These are phyloP conservation scores for Elymnias hypermnestra DNA, from an alignment of 1,140 invertebrate genomes.

Conservation along the genomic window DNA sequence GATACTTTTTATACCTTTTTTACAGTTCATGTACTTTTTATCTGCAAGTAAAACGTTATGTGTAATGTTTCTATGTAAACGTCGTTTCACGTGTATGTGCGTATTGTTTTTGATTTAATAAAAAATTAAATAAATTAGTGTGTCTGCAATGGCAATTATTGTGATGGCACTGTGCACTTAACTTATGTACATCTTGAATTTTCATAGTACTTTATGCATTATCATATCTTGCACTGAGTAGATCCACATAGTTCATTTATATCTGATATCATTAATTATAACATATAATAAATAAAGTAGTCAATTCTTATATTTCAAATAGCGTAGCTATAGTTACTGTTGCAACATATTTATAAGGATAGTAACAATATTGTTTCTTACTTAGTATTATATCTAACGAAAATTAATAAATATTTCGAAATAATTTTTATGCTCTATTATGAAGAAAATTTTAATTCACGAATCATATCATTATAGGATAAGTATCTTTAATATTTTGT, in stretches of 20 bases:
- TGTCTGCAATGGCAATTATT: constrained; percentile 36
- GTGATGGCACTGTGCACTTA: constrained; percentile 64
- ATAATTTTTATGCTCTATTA: constrained; percentile 5
- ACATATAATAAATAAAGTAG: constrained; percentile 33
- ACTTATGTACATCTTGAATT: constrained; percentile 14
- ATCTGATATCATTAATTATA: constrained; percentile 9
- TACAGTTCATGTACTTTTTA: no score
- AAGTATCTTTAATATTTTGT: constrained; percentile 22
- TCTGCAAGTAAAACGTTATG: no score
- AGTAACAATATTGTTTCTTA: background rate
- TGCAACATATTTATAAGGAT: background rate
- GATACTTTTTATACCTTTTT: no score
- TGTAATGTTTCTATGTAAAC: no score
- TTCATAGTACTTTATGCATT: constrained; percentile 11
- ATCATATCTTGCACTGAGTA: constrained; percentile 15
- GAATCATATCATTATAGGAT: constrained; percentile 54
- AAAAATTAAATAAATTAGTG: no score
- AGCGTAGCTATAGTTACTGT: constrained; percentile 43
- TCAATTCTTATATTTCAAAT: constrained; percentile 47
- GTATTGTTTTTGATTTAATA: no score
- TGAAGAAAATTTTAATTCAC: constrained; percentile 24
- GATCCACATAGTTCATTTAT: constrained; percentile 4
- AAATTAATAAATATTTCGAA: background rate
- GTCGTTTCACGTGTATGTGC: no score
- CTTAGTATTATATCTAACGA: background rate